These are phyloP conservation scores for Rhagophthalmus giganteus DNA, from an alignment of 2,888 invertebrate species.

Conservation along the genomic window DNA sequence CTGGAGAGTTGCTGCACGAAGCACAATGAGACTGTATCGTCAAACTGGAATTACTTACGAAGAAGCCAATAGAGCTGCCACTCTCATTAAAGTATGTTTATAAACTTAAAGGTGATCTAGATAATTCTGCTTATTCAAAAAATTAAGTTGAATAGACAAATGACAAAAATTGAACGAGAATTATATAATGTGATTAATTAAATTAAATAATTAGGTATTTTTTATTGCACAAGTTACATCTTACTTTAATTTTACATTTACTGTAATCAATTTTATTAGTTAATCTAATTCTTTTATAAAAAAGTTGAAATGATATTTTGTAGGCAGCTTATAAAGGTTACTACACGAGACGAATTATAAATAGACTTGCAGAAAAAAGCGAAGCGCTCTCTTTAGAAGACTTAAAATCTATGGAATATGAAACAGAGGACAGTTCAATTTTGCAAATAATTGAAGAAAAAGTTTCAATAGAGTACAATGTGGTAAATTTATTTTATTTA, in stretches of 20 bases:
- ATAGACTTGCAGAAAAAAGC: constrained; percentile 35
- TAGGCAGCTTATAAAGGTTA: constrained; percentile 54
- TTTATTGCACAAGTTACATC: too few relatives aligned
- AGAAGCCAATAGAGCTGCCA: constrained; percentile 52
- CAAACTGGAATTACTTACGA: constrained; percentile 49
- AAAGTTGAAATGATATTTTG: background rate
- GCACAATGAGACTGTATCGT: constrained; percentile 49
- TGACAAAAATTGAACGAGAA: too few relatives aligned
- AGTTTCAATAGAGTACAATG: background rate
- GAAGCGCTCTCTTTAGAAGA: constrained; percentile 4
- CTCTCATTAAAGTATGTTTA: constrained; percentile 47
- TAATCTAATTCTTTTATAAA: background rate
- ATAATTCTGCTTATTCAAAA: too few relatives aligned
- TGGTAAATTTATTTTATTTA: background rate
- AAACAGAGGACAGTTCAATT: background rate
- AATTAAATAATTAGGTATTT: too few relatives aligned
- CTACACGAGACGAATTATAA: constrained; percentile 48
- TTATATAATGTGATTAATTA: too few relatives aligned
- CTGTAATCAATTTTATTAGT: background rate
- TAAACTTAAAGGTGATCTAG: too few relatives aligned
- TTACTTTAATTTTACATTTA: too few relatives aligned
- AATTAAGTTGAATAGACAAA: too few relatives aligned
- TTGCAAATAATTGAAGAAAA: background rate
- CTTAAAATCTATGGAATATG: background rate
- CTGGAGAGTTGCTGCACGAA: constrained; percentile 53